Evolutionary conservation across 2,113 vertebrate species (phyloP), one percentile per base, ranked within the genome.

Genomic region (Myiozetetes cayanensis): DNA sequence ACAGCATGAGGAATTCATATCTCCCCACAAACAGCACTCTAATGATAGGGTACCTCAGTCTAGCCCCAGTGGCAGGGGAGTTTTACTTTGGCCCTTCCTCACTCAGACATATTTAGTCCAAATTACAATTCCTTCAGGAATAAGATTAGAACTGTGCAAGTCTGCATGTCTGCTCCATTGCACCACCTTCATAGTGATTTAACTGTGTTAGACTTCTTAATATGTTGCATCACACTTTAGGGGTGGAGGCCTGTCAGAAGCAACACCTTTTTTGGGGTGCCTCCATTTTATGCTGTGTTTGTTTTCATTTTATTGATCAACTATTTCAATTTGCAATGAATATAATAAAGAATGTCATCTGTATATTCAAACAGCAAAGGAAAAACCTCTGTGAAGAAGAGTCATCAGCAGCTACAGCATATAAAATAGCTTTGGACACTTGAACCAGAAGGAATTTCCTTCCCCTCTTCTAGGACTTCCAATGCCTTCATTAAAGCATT

Each of bases 191-290:
- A 41, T 49, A 15, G 39, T 27, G 19, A 50, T 58, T 28, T 70
- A 33, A 62, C 47, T 8, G 2, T 25, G 13, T 53, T 72, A n/a
- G 15, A 14, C 1, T 5, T 49, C 1, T 5, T 49, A 7, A 3
- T 2, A 5, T 25, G 24, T 50, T 84, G 16, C 27, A 63, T 23
- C 52, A 19, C 4, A 5, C 15, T 39, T 18, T 2, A 28, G 35
- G 41, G 17, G 15, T 13, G 20, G 18, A 37, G 18, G n/a, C 27
- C 44, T 14, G 9, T 44, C 28, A 55, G 31, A 9, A 78, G 33
- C 56, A 75, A 72, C 5, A 9, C 6, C 2, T 49, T 9, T 9
- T 37, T 77, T 66, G 46, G 4, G 11, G 62, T 81, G 47, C 14
- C 56, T 85, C 30, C 13, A 20, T 59, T 93, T 84, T 59, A 31